A percentile compares a stretch with the other conserved stretches of the same genome.
Evolutionary conservation across 2,797 vertebrate genomes (phyloP).

Genomic region (Lutjanus campechanus): DNA sequence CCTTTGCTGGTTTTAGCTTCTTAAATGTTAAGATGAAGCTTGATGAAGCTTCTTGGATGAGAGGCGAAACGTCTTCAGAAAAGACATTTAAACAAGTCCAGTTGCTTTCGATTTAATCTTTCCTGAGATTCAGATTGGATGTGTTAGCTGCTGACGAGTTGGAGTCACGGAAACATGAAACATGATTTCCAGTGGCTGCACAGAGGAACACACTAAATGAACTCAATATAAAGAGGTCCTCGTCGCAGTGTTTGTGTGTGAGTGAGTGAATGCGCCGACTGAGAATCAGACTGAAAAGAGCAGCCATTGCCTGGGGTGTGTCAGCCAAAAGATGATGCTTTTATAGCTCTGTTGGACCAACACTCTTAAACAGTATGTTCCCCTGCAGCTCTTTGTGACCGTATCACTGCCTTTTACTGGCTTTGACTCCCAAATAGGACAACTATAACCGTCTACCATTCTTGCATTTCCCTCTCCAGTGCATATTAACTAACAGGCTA

Average conservation of each 20-base stretch:
- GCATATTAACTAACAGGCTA: not conserved
- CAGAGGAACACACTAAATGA: not conserved
- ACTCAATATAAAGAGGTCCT: not conserved
- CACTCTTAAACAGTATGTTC: constrained; percentile 28
- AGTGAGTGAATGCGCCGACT: not conserved
- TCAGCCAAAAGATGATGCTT: constrained; percentile 28
- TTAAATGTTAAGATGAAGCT: no score
- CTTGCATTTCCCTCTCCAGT: constrained; percentile 1
- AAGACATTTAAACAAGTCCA: no score
- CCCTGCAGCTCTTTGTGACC: constrained; percentile 42
- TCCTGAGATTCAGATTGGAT: not conserved
- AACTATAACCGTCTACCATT: constrained; percentile 5
- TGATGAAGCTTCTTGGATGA: no score
- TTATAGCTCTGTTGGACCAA: constrained; percentile 44
- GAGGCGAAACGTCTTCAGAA: no score
- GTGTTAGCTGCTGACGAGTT: not conserved
- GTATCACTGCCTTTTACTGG: constrained; percentile 26
- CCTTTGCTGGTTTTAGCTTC: no score
- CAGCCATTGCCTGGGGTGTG: constrained; percentile 20
- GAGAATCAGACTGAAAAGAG: constrained; percentile 16
- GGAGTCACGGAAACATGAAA: not conserved
- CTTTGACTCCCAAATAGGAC: constrained; percentile 3
- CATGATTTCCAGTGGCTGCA: not conserved
- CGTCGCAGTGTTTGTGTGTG: not conserved
- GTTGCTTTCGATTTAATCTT: no score